Percentiles rank a stretch among this genome's conserved stretches.
phyloP scores from a whole-genome alignment of 2,113 vertebrate genomes.

The Ptilorrhoa leucosticta region DNA sequence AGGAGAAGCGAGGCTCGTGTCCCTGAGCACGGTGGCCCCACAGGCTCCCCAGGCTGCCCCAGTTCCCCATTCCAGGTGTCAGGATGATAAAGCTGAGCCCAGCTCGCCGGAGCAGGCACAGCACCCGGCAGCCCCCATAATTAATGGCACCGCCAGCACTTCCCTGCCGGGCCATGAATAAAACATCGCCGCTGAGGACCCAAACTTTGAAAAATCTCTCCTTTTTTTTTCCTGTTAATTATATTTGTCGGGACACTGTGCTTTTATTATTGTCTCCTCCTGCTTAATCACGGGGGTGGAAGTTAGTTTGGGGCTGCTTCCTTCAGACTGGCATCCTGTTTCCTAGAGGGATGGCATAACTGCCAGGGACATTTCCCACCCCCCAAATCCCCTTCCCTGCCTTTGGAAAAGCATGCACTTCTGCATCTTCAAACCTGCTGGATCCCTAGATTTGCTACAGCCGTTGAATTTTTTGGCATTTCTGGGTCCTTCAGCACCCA shows the following conservation, averaged over 20 bases:
- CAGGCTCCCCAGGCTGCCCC: neutral
- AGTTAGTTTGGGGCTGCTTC: neutral
- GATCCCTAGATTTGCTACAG: neutral
- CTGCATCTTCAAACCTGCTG: neutral
- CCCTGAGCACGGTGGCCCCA: neutral
- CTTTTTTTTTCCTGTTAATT: constrained; percentile 9
- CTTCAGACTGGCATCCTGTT: neutral
- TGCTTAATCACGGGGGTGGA: neutral
- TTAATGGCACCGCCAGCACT: constrained; percentile 42
- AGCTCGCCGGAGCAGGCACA: neutral
- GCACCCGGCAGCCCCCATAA: neutral
- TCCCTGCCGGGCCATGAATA: constrained; percentile 59
- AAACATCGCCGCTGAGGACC: constrained; percentile 25
- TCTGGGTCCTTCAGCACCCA: neutral
- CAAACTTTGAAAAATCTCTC: constrained; percentile 48
- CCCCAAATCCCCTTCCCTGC: neutral
- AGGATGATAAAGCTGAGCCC: constrained; percentile 23
- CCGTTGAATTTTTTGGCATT: neutral
- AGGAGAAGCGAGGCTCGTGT: neutral
- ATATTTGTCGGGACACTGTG: constrained; percentile 8
- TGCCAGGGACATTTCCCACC: neutral
- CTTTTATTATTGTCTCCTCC: constrained; percentile 9
- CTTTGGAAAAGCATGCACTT: neutral
- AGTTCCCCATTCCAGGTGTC: neutral
- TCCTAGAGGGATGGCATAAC: neutral